Percentiles rank a stretch among this genome's conserved stretches.
phyloP scores from a whole-genome alignment of 2,888 invertebrate species.

The Limenitis camilla region DNA sequence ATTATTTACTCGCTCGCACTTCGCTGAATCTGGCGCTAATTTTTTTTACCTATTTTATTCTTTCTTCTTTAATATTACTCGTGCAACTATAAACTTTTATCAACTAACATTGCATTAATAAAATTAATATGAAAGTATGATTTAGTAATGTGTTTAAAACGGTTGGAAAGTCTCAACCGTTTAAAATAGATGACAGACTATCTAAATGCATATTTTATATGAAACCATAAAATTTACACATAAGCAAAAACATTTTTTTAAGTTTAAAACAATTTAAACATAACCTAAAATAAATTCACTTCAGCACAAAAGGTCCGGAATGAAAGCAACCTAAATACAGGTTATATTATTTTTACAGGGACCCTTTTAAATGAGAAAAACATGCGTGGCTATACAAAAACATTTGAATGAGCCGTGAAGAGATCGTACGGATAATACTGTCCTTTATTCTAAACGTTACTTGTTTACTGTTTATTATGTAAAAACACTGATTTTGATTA shows the following conservation, averaged over 20 bases:
- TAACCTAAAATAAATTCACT: not conserved
- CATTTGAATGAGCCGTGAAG: constrained; percentile 6
- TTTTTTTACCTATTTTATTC: too few relatives aligned
- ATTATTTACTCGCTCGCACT: too few relatives aligned
- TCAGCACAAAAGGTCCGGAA: not conserved
- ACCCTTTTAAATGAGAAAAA: constrained; percentile 3
- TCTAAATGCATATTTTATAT: too few relatives aligned
- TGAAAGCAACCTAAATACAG: not conserved
- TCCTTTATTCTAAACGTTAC: constrained; percentile 6
- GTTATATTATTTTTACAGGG: not conserved
- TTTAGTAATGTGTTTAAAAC: too few relatives aligned
- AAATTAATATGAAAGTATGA: too few relatives aligned
- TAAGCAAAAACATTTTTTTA: not conserved
- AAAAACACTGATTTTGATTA: not conserved
- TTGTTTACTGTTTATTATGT: constrained; percentile 2
- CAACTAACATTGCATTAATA: too few relatives aligned
- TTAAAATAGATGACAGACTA: too few relatives aligned
- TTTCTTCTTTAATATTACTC: too few relatives aligned
- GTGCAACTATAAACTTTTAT: too few relatives aligned
- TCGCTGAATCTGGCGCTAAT: too few relatives aligned
- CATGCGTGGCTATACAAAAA: constrained; percentile 3
- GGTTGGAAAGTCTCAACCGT: too few relatives aligned
- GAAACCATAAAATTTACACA: too few relatives aligned
- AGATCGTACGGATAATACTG: not conserved
- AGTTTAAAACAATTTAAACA: not conserved